These are phyloP conservation scores for Troides oblongomaculatus DNA, from an alignment of 2,888 invertebrate species.

Conservation along the genomic window DNA sequence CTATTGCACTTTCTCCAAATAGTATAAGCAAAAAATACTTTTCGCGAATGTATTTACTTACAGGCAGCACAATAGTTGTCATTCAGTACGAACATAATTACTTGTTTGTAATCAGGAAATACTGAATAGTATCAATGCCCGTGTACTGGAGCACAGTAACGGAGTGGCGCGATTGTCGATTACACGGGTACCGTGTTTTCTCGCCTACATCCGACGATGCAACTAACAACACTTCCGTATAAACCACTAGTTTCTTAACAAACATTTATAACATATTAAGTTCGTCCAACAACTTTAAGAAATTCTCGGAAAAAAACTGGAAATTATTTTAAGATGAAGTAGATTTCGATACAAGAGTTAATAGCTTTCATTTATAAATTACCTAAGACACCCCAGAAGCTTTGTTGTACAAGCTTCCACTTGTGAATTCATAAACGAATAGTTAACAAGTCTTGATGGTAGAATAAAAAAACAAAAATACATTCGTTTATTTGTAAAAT, in stretches of 20 bases:
- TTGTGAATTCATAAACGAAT: not conserved
- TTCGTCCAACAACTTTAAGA: not conserved
- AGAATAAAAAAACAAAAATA: not conserved
- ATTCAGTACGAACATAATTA: constrained; percentile 7
- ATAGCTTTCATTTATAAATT: too few relatives aligned
- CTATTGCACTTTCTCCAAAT: too few relatives aligned
- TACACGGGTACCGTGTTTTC: constrained; percentile 11
- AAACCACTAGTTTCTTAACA: not conserved
- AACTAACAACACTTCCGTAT: constrained; percentile 7
- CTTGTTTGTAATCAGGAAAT: constrained; percentile 12
- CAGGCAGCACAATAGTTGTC: not conserved
- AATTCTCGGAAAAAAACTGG: not conserved
- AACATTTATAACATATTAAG: not conserved
- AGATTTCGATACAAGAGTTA: too few relatives aligned
- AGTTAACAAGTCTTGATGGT: not conserved
- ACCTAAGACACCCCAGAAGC: too few relatives aligned
- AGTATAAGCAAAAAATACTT: too few relatives aligned
- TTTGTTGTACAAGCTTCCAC: too few relatives aligned
- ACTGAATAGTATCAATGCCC: constrained; percentile 7
- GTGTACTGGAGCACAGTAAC: constrained; percentile 11
- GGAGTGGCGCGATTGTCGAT: constrained; percentile 15
- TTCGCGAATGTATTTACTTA: not conserved
- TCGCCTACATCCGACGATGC: constrained; percentile 19
- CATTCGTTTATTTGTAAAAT: constrained; percentile 1
- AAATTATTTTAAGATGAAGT: too few relatives aligned